Percentiles rank a stretch among this genome's conserved stretches.
These are phyloP conservation scores for Chelonoidis abingdonii DNA, from an alignment of 2,113 vertebrate genomes.

Conservation along the genomic window DNA sequence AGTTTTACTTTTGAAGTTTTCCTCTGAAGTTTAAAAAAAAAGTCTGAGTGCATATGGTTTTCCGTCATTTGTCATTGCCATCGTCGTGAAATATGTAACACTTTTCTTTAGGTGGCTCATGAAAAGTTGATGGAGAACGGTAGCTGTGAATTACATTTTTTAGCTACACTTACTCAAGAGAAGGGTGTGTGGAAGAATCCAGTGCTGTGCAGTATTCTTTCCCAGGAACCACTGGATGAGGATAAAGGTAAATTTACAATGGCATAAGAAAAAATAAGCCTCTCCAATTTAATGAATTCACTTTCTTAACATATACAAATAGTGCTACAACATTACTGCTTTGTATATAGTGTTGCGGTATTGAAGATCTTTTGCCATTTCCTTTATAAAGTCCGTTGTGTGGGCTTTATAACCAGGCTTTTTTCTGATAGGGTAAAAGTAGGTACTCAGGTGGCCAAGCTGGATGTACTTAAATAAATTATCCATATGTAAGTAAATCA, in stretches of 20 bases:
- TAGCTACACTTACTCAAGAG: constrained; percentile 85
- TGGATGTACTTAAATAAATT: not conserved
- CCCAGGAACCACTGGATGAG: constrained; percentile 79
- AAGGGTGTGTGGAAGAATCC: constrained; percentile 89
- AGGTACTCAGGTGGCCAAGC: not conserved
- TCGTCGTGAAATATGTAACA: constrained; percentile 59
- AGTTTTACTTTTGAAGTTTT: not conserved
- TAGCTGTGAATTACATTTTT: constrained; percentile 84
- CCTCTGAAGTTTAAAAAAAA: not conserved
- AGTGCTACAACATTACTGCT: not conserved
- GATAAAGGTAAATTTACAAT: constrained; percentile 84
- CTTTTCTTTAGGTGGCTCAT: constrained; percentile 83
- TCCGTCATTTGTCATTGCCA: constrained; percentile 47
- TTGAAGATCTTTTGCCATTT: not conserved
- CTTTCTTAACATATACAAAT: not conserved
- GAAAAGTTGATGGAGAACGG: constrained; percentile 88
- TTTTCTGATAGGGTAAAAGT: fast-evolving
- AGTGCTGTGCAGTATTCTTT: constrained; percentile 86
- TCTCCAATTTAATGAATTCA: not conserved
- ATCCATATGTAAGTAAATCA: not conserved
- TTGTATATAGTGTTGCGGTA: not conserved
- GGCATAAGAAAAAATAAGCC: not conserved
- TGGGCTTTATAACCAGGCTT: not conserved
- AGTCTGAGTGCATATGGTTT: not conserved
- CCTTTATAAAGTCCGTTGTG: not conserved